Percentiles rank a stretch among this genome's conserved stretches.
Evolutionary conservation across 2,888 invertebrate genomes (phyloP).

Genomic region (Arctia plantaginis): DNA sequence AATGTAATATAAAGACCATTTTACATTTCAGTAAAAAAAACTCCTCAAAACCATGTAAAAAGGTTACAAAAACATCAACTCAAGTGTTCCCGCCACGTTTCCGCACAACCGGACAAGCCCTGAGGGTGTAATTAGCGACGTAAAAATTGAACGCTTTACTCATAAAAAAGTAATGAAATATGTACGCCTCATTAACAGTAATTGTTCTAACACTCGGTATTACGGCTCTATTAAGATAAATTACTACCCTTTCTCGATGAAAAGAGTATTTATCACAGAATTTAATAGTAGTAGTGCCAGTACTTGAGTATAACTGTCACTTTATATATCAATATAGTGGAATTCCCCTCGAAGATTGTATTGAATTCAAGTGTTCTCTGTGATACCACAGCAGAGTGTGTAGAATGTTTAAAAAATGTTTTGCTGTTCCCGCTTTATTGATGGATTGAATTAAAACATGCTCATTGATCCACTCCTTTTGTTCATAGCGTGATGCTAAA

Average conservation of each 20-base stretch:
- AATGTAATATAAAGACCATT: background rate
- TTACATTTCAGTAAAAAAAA: background rate
- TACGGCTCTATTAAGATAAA: slow-evolving; percentile 76
- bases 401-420: background rate
- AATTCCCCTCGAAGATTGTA: background rate
- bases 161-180: slow-evolving; percentile 71
- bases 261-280: slow-evolving; percentile 4
- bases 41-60: background rate
- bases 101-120: slow-evolving; percentile 54
- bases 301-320: background rate
- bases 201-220: slow-evolving; percentile 66
- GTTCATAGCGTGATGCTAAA: no score
- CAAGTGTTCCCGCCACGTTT: slow-evolving; percentile 26
- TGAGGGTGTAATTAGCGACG: slow-evolving; percentile 70
- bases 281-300: background rate
- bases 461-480: no score
- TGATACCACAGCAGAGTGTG: background rate
- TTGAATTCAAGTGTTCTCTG: background rate
- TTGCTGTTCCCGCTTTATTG: background rate
- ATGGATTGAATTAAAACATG: background rate
- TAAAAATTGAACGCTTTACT: slow-evolving; percentile 73
- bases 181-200: slow-evolving; percentile 69
- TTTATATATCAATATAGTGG: background rate
- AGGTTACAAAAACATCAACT: slow-evolving; percentile 16
- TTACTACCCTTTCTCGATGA: slow-evolving; percentile 42